Base-by-base conservation (phyloP, 1,140 invertebrate species). In the Pseudobourletiella spinata region DNA sequence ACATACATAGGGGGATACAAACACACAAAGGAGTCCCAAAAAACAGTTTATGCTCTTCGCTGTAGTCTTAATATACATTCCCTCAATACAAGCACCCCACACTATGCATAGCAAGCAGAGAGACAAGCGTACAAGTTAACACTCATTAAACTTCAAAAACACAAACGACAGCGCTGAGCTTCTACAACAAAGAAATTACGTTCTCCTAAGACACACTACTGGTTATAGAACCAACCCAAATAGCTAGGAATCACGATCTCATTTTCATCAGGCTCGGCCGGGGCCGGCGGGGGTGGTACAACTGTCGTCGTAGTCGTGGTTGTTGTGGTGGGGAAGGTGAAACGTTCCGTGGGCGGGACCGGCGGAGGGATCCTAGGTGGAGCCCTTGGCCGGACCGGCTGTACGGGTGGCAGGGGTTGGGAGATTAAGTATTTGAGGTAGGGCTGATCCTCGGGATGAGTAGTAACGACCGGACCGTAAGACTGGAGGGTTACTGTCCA, bases 401-500 rank as follows among this genome's bases (percentile, higher is more conserved):
- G 26, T 18, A n/a, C 2, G 26, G 57, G 42, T 28, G 56, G 32
- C 22, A n/a, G 25, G 25, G 39, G 28, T 1, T 51, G n/a, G 15
- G 28, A 18, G 4, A 70, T 32, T 16, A 69, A 24, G 43, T 61
- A 71, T 54, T 72, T 64, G 25, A 71, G 64, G 51, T 72, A 76
- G 1, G 72, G 71, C 25, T 62, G 62, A 44, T 75, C 74, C 15
- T 71, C 71, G 1, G 65, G 73, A 18, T 79, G 70, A 28, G 76
- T 73, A 6, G 63, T 51, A 57, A 76, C 71, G 14, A 83, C 80
- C 0, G 85, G 83, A 14, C 84, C 83, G 50, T 85, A 73, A 0
- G 86, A 85, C 69, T 84, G 82, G 0, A 94, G 76, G 0, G 79
- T 82, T 0, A 90, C 78, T 1, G 82, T 81, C 81, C 86, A 87